Evolutionary conservation across 2,888 invertebrate genomes (phyloP).

Genomic region (Lamproptera curius): DNA sequence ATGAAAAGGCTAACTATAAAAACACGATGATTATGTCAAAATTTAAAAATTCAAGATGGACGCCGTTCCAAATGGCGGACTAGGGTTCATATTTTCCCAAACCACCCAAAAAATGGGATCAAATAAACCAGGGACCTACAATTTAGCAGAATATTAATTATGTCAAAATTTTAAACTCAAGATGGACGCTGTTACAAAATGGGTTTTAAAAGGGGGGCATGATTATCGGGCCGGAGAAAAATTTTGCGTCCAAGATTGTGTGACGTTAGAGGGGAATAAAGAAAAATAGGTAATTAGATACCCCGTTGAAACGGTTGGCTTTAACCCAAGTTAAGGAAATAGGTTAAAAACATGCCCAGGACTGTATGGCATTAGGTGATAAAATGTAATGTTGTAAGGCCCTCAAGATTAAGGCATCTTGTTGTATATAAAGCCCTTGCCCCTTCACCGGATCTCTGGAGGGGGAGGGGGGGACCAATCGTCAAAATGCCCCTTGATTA

Average conservation of each 20-base stretch:
- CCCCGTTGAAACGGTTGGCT: neutral
- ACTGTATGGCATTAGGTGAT: constrained; percentile 12
- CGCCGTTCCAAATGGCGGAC: constrained; percentile 2
- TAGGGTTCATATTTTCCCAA: constrained; percentile 4
- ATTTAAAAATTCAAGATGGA: neutral
- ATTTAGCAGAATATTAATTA: constrained; percentile 13
- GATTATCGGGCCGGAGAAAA: constrained; percentile 8
- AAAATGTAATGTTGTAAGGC: constrained; percentile 9
- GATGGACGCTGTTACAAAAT: constrained; percentile 3
- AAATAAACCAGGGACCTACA: too few relatives aligned
- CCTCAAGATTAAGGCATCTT: constrained; percentile 9
- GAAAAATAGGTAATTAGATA: neutral
- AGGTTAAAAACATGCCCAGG: constrained; percentile 13
- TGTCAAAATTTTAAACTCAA: constrained; percentile 8
- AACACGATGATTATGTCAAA: neutral
- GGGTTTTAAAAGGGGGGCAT: constrained; percentile 11
- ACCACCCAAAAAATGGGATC: constrained; percentile 7
- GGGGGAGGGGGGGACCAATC: too few relatives aligned
- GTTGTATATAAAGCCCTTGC: constrained; percentile 13
- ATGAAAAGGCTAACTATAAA: neutral
- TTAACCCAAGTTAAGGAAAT: constrained; percentile 11
- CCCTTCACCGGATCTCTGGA: constrained; percentile 15
- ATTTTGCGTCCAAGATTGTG: constrained; percentile 8
- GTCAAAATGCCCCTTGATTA: constrained; percentile 19
- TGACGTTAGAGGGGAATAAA: constrained; percentile 6